These are phyloP conservation scores for Carettochelys insculpta DNA, from an alignment of 2,113 vertebrate genomes.

Conservation along the genomic window DNA sequence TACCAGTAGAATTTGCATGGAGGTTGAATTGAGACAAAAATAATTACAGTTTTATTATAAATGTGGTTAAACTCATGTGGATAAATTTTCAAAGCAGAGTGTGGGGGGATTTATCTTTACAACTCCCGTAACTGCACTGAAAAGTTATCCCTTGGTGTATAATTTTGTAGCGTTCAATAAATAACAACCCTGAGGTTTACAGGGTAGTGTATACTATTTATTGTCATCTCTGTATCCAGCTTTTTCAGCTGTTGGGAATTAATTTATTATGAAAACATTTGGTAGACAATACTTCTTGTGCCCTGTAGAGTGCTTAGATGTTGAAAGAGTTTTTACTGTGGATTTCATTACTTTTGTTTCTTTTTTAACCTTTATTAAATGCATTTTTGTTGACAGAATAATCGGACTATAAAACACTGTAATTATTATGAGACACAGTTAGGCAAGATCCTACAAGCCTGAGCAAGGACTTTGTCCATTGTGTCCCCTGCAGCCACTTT, in stretches of 20 bases:
- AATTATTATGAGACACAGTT: background rate
- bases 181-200: conserved; percentile 34
- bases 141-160: conserved; percentile 40
- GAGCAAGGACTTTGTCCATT: background rate
- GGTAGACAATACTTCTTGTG: background rate
- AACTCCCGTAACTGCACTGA: conserved; percentile 14
- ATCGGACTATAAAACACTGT: background rate
- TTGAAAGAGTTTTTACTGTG: conserved; percentile 24
- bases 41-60: conserved; percentile 9
- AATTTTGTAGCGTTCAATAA: conserved; percentile 52
- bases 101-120: background rate
- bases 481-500: background rate
- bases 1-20: background rate
- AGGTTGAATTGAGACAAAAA: background rate
- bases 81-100: background rate
- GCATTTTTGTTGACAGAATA: background rate
- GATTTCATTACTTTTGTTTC: conserved; percentile 1
- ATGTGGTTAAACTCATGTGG: background rate
- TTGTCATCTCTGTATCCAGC: background rate
- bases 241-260: conserved; percentile 21
- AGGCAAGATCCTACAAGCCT: background rate
- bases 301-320: background rate
- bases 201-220: background rate
- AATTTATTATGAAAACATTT: conserved; percentile 54
- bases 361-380: conserved; percentile 4